phyloP scores from a whole-genome alignment of 2,888 invertebrate genomes.

The Coleophora deauratella region DNA sequence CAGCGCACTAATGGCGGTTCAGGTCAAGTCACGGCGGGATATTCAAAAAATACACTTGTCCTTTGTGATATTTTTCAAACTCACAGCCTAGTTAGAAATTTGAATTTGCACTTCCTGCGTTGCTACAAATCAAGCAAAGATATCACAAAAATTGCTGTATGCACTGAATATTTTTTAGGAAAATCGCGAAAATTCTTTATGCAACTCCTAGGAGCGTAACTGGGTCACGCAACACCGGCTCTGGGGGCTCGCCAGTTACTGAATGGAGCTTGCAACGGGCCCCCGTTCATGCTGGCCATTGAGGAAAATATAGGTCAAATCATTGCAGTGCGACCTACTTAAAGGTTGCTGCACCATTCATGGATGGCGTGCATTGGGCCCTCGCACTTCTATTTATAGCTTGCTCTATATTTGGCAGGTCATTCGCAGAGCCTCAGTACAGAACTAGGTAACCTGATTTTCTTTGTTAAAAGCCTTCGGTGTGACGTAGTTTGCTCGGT shows the following conservation, averaged over 20 bases:
- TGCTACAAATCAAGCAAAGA: too few relatives aligned
- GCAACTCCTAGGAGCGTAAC: constrained; percentile 27
- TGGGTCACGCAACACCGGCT: constrained; percentile 64
- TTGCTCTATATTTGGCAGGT: constrained; percentile 69
- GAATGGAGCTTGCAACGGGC: constrained; percentile 62
- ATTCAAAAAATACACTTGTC: constrained; percentile 30
- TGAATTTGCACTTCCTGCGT: background rate
- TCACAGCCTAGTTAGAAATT: background rate
- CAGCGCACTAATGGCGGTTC: constrained; percentile 37
- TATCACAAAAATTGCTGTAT: background rate
- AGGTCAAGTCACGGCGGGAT: constrained; percentile 30
- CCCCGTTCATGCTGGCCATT: constrained; percentile 69
- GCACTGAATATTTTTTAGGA: background rate
- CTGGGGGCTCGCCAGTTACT: constrained; percentile 60
- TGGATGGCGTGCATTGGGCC: constrained; percentile 43
- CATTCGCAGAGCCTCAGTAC: constrained; percentile 64
- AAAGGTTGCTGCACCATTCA: constrained; percentile 59
- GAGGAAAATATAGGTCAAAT: constrained; percentile 73
- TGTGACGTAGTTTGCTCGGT: constrained; percentile 52
- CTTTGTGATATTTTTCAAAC: too few relatives aligned
- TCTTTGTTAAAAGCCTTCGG: constrained; percentile 53
- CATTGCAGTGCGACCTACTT: constrained; percentile 66
- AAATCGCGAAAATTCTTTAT: constrained; percentile 10
- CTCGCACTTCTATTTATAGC: constrained; percentile 61
- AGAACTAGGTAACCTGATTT: constrained; percentile 71